Base-by-base conservation (phyloP, 2,888 invertebrate species). In the Cryptocephalus primarius region DNA sequence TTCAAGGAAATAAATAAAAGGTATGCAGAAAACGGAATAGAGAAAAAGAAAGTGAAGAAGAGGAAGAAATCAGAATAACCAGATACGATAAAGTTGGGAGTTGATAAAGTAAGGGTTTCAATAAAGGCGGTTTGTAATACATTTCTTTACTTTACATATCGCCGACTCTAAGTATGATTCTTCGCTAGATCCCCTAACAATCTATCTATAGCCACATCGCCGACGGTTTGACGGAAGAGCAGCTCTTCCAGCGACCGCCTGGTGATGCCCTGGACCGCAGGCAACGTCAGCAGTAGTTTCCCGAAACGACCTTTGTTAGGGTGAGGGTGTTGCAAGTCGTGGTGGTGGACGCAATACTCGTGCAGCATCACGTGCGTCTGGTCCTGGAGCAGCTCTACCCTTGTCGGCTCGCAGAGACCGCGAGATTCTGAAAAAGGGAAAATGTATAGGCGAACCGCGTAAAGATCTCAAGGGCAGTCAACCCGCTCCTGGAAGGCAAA, bases 181-280 rank as follows among this genome's bases (percentile, higher is more conserved):
- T 12, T 36, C 12, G n/a, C 36, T 36, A 36, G 12, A 36, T 36
- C 36, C 36, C 36, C 12, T 6, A 85, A 66, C 38, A 86, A 69
- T 55, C 82, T 71, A 59, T 85, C 84, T 33, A 86, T 83, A 11
- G 83, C 79, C 32, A 84, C 82, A 56, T 81, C 80, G 9, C 85
- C 85, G 46, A 85, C 80, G 1, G 87, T 85, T 53, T 83, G 82
- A 48, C 84, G 79, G 70, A 92, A 91, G 48, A 92, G 78, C 9
- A 90, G 69, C 55, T 86, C 84, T 58, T 79, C 77, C 33, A 79
- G 50, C 9, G 69, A 64, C 42, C 67, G 57, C 45, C 64, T 65
- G 8, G 64, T 60, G n/a, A 70, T 62, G 6, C 65, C 58, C 52
- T 70, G 69, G 8, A 80, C 76, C 14, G 80, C 77, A 1, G 89